Percentiles rank a stretch among this genome's conserved stretches.
Conservation (phyloP, 2,888 invertebrate genomes). For the Isoperla grammatica region DNA sequence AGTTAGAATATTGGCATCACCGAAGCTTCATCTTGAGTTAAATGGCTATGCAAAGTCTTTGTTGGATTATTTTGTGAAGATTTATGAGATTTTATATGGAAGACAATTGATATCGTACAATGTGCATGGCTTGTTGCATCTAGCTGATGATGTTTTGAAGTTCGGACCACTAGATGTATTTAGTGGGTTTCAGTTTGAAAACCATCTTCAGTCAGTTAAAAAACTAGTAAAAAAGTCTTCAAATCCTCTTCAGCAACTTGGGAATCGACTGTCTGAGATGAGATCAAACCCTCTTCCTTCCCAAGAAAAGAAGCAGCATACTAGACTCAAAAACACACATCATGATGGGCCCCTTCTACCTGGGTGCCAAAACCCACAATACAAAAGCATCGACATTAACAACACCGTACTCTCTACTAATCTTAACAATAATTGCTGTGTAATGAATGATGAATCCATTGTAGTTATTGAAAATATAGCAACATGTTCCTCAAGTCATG, state of each 20-base stretch:
- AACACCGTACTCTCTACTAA: background rate
- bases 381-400: background rate
- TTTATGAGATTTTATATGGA: constrained; percentile 31
- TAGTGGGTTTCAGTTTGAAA: constrained; percentile 33
- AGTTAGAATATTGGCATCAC: background rate
- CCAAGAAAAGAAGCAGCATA: background rate
- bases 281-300: background rate
- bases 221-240: constrained; percentile 12
- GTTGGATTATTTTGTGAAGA: constrained; percentile 28
- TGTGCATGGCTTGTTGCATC: constrained; percentile 32
- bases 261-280: background rate
- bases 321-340: background rate
- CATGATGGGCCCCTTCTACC: background rate
- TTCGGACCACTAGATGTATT: constrained; percentile 30
- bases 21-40: background rate
- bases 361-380: background rate
- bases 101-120: constrained; percentile 30
- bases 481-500: background rate
- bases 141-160: constrained; percentile 30
- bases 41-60: constrained; percentile 28
- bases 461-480: background rate
- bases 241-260: constrained; percentile 14
- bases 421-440: background rate
- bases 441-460: background rate
- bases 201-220: constrained; percentile 26